These are phyloP conservation scores for Pocillopora verrucosa DNA, from an alignment of 64 coral and sea anemone species.

Conservation along the genomic window DNA sequence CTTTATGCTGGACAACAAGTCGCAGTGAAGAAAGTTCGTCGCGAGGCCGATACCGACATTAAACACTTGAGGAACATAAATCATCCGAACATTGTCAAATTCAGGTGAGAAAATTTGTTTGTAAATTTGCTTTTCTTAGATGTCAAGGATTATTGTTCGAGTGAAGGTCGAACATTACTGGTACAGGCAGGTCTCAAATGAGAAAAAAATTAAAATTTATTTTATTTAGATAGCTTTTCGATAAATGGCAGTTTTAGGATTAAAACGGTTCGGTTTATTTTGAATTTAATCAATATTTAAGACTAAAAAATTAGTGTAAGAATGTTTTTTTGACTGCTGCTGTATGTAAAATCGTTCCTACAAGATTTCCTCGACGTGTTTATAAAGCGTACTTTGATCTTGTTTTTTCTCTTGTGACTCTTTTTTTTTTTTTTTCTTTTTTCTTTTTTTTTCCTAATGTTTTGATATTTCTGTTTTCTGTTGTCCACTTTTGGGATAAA, in stretches of 20 bases:
- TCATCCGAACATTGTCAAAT: constrained; percentile 89
- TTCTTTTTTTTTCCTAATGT: no score
- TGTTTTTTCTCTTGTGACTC: no score
- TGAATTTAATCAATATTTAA: no score
- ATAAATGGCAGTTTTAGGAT: not conserved
- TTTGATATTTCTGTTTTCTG: no score
- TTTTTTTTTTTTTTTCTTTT: no score
- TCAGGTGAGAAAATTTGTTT: constrained; percentile 59
- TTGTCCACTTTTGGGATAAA: no score
- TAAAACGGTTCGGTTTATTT: no score
- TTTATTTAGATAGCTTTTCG: not conserved
- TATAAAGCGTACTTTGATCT: no score
- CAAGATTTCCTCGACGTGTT: no score
- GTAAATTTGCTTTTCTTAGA: not conserved
- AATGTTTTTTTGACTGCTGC: no score
- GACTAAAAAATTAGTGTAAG: no score
- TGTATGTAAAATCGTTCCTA: no score
- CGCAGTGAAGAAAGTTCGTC: constrained; percentile 91
- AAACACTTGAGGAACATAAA: constrained; percentile 77
- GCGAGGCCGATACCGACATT: constrained; percentile 84
- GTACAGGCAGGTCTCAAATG: not conserved
- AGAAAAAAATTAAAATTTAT: not conserved
- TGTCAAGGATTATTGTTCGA: not conserved
- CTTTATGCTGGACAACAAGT: constrained; percentile 77
- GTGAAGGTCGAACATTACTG: not conserved